phyloP scores from a whole-genome alignment of 23 tunicate species.

The Ascidia mentula region DNA sequence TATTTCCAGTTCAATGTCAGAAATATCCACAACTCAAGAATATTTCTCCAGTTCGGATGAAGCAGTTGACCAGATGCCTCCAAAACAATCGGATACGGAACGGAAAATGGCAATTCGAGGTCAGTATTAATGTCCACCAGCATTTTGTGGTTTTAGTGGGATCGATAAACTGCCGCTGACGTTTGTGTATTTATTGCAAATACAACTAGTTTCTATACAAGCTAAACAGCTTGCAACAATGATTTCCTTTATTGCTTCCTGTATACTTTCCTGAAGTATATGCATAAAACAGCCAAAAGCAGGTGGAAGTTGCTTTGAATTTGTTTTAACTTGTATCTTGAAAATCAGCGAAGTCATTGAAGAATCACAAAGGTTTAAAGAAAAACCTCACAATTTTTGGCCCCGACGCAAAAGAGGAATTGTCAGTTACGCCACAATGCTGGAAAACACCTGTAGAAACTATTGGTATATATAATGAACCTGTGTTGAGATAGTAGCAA shows the following conservation, averaged over 20 bases:
- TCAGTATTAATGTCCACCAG: not conserved
- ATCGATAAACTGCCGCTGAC: not conserved
- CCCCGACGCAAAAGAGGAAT: not conserved
- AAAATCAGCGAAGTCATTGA: not conserved
- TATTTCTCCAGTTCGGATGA: constrained; percentile 11
- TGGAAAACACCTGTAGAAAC: constrained; percentile 21
- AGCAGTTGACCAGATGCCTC: constrained; percentile 26
- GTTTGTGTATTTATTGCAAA: no score
- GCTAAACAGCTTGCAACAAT: no score
- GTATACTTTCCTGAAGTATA: not conserved
- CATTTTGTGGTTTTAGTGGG: not conserved
- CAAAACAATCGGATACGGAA: constrained; percentile 54
- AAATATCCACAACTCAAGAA: not conserved
- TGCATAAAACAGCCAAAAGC: not conserved
- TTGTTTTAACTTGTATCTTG: not conserved
- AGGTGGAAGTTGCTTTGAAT: not conserved
- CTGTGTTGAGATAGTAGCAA: no score
- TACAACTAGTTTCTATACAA: no score
- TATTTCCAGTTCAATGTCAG: not conserved
- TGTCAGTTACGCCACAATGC: constrained; percentile 2
- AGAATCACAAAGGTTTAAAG: not conserved
- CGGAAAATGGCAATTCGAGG: constrained; percentile 62
- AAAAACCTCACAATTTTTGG: not conserved
- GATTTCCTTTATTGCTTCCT: constrained; percentile 8
- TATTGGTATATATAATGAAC: constrained; percentile 14